Evolutionary conservation across 2,888 invertebrate genomes (phyloP), one percentile per base, ranked within the genome.

Genomic region (Microplitis deprimator): DNA sequence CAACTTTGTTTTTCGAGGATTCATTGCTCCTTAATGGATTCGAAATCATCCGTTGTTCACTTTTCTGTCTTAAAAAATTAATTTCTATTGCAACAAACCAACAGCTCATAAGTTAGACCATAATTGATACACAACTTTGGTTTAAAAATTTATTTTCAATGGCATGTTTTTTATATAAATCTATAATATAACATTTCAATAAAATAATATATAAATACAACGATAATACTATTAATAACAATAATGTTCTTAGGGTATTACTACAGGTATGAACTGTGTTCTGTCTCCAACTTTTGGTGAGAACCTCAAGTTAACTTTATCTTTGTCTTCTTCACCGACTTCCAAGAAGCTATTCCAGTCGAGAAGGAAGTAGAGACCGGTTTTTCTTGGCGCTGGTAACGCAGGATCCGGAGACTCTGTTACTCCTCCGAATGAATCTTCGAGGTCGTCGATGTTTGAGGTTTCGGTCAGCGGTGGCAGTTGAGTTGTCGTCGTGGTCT

Each of bases 281-380:
- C 95, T 94, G 89, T 96, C 95, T 0, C 96, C 96, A 64, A 94
- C 92, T 90, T 95, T 95, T 0, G 96, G 96, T 82, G 95, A 93
- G 83, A 96, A 94, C 84, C 95, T 92, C 82, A 96, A 92, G 84
- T 95, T 95, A 0, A 96, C 94, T 90, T 94, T 93, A 59, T 92
- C 92, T 80, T 93, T 93, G 61, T 93, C 94, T 29, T 95, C 95
- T 82, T 93, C 93, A 10, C 96, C 96, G 4, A 96, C 96, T 90
- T 96, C 96, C 17, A 96, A 91, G 85, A 96, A 96, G 74, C 94
- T 93, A 85, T 96, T 96, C 96, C 96, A 96, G 86, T 96, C 96
- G 6, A 96, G 91, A 85, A 96, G 92, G 91, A 96, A 96, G 87
- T 96, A 96, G 82, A 96, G 94, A 0, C 96, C 96, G 78, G 94